Evolutionary conservation across 2,113 vertebrate genomes (phyloP), one percentile per base, ranked within the genome.

Genomic region (Leucosticte australis): DNA sequence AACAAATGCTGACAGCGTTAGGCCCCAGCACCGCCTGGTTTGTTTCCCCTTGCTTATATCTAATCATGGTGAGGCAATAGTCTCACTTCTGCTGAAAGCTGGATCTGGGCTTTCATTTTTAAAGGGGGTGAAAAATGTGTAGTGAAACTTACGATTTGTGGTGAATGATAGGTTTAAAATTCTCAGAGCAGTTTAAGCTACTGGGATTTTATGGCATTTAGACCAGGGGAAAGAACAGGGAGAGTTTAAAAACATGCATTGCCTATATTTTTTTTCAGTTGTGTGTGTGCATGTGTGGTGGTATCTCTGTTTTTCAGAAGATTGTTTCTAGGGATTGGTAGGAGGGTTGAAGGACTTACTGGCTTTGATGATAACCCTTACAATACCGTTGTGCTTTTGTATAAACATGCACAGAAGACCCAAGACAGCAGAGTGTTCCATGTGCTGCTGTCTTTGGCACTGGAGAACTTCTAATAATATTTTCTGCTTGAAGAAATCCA

Each of bases 31-130:
- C 41, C n/a, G 4, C 8, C 53, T 59, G 3, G 27, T 68, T 84
- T 84, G 81, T 70, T 95, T 90, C 67, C 52, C 52, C 89, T 70
- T 64, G 59, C 87, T 74, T 77, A 0, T 80, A 47, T 81, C 80
- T 81, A 64, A 85, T 64, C 74, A 3, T 12, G 16, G 53, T 92
- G 84, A 84, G 90, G 84, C 78, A 91, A 75, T 6, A 79, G 74
- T 47, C 93, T 90, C 62, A 42, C 82, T 92, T 93, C 87, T 94
- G 68, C 95, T 83, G 50, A 92, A 74, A 92, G 85, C 83, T 41
- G 71, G 27, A 31, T 22, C 69, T 33, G 86, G 11, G 21, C 7
- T 90, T 88, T 88, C 3, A 0, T 56, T 91, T 84, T 70, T 47
- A 80, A 92, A 78, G 59, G 78, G 41, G 27, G 4, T 39, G 10